Evolutionary conservation across 2,113 vertebrate species (phyloP).

Genomic region (Nerophis ophidion): DNA sequence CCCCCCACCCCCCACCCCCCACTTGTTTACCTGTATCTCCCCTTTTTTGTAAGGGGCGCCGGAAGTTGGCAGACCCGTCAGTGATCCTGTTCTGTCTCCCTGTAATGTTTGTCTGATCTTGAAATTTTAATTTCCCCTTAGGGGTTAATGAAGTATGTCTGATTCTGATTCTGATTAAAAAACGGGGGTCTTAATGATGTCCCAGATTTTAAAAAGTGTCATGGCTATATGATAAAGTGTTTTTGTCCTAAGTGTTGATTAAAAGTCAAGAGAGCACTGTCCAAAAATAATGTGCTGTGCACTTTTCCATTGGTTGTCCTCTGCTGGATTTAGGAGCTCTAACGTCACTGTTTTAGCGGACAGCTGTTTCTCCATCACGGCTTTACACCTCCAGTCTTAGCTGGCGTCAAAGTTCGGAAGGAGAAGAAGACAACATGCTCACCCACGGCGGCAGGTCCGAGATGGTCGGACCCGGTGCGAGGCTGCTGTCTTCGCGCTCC

Average conservation of each 20-base stretch:
- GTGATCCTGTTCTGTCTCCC: too few species aligned
- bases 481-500: slow-evolving; percentile 80
- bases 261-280: slow-evolving; percentile 8
- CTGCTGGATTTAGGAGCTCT: slow-evolving; percentile 64
- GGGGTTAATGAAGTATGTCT: too few species aligned
- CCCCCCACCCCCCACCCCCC: too few species aligned
- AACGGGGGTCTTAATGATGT: too few species aligned
- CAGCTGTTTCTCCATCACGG: slow-evolving; percentile 61
- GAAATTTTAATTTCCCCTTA: too few species aligned
- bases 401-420: background rate
- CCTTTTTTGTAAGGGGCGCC: too few species aligned
- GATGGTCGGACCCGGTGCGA: slow-evolving; percentile 71
- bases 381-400: slow-evolving; percentile 52
- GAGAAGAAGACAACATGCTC: slow-evolving; percentile 46
- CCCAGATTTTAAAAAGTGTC: too few species aligned
- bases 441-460: slow-evolving; percentile 90
- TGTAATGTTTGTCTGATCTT: too few species aligned
- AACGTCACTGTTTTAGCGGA: slow-evolving; percentile 44
- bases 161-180: too few species aligned
- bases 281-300: slow-evolving; percentile 60
- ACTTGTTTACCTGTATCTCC: too few species aligned
- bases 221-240: background rate
- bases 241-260: background rate
- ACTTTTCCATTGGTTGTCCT: slow-evolving; percentile 56
- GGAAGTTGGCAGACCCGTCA: too few species aligned